Evolutionary conservation across 2,888 invertebrate species (phyloP).

Genomic region (Mythimna vitellina): DNA sequence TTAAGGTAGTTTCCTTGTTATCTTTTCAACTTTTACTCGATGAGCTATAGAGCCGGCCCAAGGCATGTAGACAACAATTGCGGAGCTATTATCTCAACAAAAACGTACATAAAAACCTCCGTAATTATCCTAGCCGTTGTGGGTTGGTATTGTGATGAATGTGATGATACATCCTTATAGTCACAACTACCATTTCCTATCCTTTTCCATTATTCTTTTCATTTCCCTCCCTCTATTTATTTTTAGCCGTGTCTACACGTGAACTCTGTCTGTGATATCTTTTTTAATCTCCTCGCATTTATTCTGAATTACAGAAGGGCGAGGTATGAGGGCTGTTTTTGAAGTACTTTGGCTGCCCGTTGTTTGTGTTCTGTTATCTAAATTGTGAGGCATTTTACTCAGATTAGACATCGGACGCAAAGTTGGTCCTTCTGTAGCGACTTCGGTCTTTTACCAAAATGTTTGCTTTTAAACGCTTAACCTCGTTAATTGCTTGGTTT

Average conservation of each 20-base stretch:
- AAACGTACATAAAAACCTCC: constrained; percentile 39
- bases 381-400: constrained; percentile 51
- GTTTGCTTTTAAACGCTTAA: constrained; percentile 32
- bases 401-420: constrained; percentile 51
- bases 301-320: constrained; percentile 60
- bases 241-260: constrained; percentile 61
- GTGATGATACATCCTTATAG: constrained; percentile 31
- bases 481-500: constrained; percentile 41
- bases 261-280: constrained; percentile 66
- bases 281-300: constrained; percentile 70
- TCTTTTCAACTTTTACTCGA: constrained; percentile 2
- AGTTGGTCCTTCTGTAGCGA: constrained; percentile 38
- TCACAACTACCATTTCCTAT: constrained; percentile 33
- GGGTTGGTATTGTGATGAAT: constrained; percentile 27
- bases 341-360: constrained; percentile 40
- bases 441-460: constrained; percentile 40
- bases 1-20: constrained; percentile 14
- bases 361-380: constrained; percentile 64
- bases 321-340: constrained; percentile 47
- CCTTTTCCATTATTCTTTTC: constrained; percentile 61
- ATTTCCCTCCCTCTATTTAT: constrained; percentile 62
- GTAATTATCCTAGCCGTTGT: constrained; percentile 47
- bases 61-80: constrained; percentile 38
- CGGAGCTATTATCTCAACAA: constrained; percentile 34
- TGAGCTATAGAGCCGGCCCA: constrained; percentile 4